phyloP scores from a whole-genome alignment of 2,888 invertebrate species.

The Chydorus sphaericus region DNA sequence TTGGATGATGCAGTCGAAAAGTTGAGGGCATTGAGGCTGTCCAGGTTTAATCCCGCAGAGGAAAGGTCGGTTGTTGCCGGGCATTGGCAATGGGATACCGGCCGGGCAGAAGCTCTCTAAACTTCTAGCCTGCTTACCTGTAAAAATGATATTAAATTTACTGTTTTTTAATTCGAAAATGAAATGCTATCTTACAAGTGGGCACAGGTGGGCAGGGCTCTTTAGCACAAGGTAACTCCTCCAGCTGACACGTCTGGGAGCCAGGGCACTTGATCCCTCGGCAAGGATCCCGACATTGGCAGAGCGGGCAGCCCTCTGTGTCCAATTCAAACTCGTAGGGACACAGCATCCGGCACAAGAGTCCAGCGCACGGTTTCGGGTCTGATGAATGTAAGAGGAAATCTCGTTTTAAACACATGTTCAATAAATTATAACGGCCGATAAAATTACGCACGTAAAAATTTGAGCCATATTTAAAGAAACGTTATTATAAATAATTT shows the following conservation, averaged over 20 bases:
- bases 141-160: no score
- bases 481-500: no score
- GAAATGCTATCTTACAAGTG: conserved; percentile 48
- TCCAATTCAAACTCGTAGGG: conserved; percentile 63
- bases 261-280: conserved; percentile 53
- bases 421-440: no score
- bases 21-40: conserved; percentile 67
- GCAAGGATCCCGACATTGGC: conserved; percentile 38
- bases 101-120: conserved; percentile 62
- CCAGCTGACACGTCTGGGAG: conserved; percentile 56
- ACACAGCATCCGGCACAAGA: conserved; percentile 73
- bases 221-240: conserved; percentile 57
- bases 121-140: conserved; percentile 59
- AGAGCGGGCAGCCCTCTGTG: conserved; percentile 52
- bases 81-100: conserved; percentile 47
- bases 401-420: no score
- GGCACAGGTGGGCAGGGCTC: conserved; percentile 74
- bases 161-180: no score
- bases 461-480: no score
- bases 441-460: no score
- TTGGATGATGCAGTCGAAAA: conserved; percentile 65
- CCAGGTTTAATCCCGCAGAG: conserved; percentile 65
- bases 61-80: conserved; percentile 59
- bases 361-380: conserved; percentile 56
- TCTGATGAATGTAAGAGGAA: no score